These are phyloP conservation scores for Seriola quinqueradiata DNA, from an alignment of 2,113 vertebrate species.

Conservation along the genomic window DNA sequence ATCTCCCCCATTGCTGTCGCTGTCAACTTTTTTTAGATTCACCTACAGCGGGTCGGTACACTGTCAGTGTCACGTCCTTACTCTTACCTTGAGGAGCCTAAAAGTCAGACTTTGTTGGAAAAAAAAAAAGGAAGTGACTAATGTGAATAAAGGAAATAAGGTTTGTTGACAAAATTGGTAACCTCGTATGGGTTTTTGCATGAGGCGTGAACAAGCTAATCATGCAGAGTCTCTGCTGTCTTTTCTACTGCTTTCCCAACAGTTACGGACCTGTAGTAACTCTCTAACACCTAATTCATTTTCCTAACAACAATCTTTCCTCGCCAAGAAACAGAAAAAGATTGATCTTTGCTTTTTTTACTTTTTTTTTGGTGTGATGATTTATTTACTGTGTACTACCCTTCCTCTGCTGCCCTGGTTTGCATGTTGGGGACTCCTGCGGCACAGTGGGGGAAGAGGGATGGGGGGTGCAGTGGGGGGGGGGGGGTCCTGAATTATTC, in stretches of 20 bases:
- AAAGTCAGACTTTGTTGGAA: slow-evolving; percentile 36
- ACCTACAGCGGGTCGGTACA: slow-evolving; percentile 3
- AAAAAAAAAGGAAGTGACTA: not conserved
- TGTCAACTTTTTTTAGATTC: slow-evolving; percentile 39
- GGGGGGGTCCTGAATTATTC: slow-evolving; percentile 75
- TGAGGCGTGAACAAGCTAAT: slow-evolving; percentile 43
- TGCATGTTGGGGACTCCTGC: slow-evolving; percentile 70
- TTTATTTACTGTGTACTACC: slow-evolving; percentile 77
- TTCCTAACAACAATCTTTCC: slow-evolving; percentile 55
- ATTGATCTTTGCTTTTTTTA: slow-evolving; percentile 42
- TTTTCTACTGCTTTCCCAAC: slow-evolving; percentile 32
- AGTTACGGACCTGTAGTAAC: slow-evolving; percentile 41
- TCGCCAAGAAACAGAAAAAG: slow-evolving; percentile 39
- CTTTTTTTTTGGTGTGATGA: slow-evolving; percentile 65
- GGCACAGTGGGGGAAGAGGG: slow-evolving; percentile 20
- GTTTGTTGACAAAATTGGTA: slow-evolving; percentile 35
- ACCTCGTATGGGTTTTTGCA: slow-evolving; percentile 53
- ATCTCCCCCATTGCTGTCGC: slow-evolving; percentile 39
- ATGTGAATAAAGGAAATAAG: slow-evolving; percentile 46
- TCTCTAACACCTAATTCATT: slow-evolving; percentile 55
- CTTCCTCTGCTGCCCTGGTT: slow-evolving; percentile 63
- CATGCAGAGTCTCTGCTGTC: slow-evolving; percentile 32
- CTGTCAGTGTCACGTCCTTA: slow-evolving; percentile 23
- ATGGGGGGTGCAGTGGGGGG: too few species aligned
- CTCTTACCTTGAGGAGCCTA: slow-evolving; percentile 38